Base-by-base conservation (phyloP, 2,888 invertebrate species). In the Phymatocera aterrima region DNA sequence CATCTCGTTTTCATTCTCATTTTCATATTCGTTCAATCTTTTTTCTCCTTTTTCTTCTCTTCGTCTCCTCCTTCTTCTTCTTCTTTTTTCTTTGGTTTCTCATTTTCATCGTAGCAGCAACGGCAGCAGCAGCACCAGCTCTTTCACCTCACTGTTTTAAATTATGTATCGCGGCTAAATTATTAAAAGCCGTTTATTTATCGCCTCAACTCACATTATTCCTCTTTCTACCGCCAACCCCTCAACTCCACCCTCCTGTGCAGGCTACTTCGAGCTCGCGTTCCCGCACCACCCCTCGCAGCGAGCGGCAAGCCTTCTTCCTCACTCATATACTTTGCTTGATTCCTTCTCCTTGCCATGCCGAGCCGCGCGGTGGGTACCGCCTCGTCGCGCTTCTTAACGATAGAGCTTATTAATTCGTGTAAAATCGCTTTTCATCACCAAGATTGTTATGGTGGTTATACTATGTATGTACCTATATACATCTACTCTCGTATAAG, bases 161-260 rank as follows among this genome's bases (percentile, higher is more conserved):
- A 78, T 78, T 78, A 78, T 78, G 68, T 68, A 78, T 65, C 78
- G 60, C 78, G 68, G 68, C 24, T 78, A 70, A 78, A 65, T 78
- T 78, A 78, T 78, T 78, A 78, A 68, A 68, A 68, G 68, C 78
- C 68, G 78, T 78, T 78, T 64, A 78, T 78, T 68, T 78, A 68
- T 64, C 78, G 68, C 37, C 46, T 64, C 51, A 60, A 68, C 68
- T 70, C 78, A n/a, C 68, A 70, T 70, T 70, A 70, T 70, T 28
- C 68, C 28, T 46, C 12, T 46, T 28, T 46, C 43, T 65, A 37
- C 65, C 37, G 12, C 34, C 24, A 15, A n/a, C n/a, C n/a, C n/a
- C n/a, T n/a, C n/a, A 2, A n/a, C n/a, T 10, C 61, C 61, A n/a
- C 61, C 31, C 34, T 18, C 3, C 34, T n/a, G 28, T n/a, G n/a